A percentile compares a stretch with the other conserved stretches of the same genome.
These are phyloP conservation scores for Psix sp. DNA, from an alignment of 1,140 invertebrate species.

Conservation along the genomic window DNA sequence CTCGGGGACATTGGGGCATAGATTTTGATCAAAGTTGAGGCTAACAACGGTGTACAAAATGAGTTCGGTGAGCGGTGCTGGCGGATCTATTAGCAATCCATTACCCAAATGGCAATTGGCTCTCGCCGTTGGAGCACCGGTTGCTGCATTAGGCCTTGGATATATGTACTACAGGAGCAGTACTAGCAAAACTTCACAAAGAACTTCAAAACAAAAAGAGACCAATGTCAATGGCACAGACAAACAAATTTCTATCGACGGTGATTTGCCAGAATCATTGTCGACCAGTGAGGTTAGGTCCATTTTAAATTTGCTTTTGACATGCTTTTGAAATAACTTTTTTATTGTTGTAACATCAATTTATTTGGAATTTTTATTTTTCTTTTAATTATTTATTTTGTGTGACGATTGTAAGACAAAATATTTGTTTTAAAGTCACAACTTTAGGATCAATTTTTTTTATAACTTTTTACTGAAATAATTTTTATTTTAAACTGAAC, in stretches of 20 bases:
- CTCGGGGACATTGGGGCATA: not conserved
- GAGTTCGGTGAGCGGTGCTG: slow-evolving; percentile 53
- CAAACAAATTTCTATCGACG: slow-evolving; percentile 76
- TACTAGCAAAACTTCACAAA: slow-evolving; percentile 52
- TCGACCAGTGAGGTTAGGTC: slow-evolving; percentile 71
- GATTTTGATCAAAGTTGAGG: not conserved
- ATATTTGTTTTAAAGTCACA: no score
- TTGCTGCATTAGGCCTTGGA: slow-evolving; percentile 85
- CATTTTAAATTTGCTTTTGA: slow-evolving; percentile 13
- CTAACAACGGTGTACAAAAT: slow-evolving; percentile 8
- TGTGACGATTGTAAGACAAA: no score
- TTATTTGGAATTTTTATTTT: no score
- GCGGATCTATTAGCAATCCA: slow-evolving; percentile 61
- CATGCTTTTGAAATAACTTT: slow-evolving; percentile 74
- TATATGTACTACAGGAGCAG: slow-evolving; percentile 86
- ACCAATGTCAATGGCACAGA: slow-evolving; percentile 63
- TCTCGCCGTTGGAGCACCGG: slow-evolving; percentile 86
- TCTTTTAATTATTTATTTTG: no score
- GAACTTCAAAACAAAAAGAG: slow-evolving; percentile 59
- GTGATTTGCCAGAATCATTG: slow-evolving; percentile 62
- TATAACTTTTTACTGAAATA: no score
- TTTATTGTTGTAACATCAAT: no score
- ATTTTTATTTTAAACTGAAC: no score
- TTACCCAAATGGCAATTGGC: slow-evolving; percentile 86
- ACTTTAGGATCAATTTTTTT: no score